These are phyloP conservation scores for Calephelis virginiensis DNA, from an alignment of 1,140 invertebrate genomes.

Conservation along the genomic window DNA sequence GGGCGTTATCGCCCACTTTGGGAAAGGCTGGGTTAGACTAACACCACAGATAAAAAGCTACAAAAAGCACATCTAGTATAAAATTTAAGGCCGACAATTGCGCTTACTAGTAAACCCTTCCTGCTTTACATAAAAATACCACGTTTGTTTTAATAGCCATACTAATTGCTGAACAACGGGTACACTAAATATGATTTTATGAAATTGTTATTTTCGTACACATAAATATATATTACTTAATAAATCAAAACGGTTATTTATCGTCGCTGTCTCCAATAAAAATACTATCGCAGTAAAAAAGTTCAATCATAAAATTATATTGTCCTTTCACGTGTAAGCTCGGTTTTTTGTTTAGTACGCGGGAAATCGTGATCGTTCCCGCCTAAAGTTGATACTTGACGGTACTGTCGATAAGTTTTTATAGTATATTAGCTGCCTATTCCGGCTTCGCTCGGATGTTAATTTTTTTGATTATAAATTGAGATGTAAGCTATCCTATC, in stretches of 20 bases:
- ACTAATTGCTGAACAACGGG: neutral
- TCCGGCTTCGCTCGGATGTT: too few relatives aligned
- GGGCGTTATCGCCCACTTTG: too few relatives aligned
- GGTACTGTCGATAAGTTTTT: neutral
- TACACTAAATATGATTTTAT: constrained; percentile 1
- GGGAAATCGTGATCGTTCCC: constrained; percentile 39
- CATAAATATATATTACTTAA: constrained; percentile 29
- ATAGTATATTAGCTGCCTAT: neutral
- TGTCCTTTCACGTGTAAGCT: constrained; percentile 61
- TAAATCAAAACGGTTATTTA: constrained; percentile 68
- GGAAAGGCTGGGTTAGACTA: too few relatives aligned
- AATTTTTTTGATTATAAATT: too few relatives aligned
- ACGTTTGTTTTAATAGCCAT: neutral
- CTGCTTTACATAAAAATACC: neutral
- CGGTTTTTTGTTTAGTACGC: constrained; percentile 48
- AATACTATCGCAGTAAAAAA: constrained; percentile 41
- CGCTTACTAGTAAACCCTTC: too few relatives aligned
- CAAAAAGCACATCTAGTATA: too few relatives aligned
- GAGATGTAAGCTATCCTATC: too few relatives aligned
- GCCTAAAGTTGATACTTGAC: constrained; percentile 1
- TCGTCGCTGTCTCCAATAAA: constrained; percentile 57
- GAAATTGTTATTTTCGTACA: constrained; percentile 14
- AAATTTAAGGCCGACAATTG: too few relatives aligned
- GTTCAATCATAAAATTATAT: constrained; percentile 62
- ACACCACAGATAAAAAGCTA: too few relatives aligned